Evolutionary conservation across 2,113 vertebrate species (phyloP).

Genomic region (Gnathonemus echidnorhynchus): DNA sequence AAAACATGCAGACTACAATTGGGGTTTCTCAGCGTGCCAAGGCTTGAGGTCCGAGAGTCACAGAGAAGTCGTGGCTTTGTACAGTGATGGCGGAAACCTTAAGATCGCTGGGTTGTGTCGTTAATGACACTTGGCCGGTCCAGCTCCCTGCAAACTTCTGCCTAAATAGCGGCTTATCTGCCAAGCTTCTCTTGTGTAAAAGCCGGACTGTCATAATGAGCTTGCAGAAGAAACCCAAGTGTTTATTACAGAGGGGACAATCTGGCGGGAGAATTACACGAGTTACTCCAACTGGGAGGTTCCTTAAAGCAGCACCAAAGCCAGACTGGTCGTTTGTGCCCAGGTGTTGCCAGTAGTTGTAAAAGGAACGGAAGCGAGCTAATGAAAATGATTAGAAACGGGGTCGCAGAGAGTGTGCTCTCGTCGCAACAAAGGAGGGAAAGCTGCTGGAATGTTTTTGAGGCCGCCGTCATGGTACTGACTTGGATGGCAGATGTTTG

Average conservation of each 20-base stretch:
- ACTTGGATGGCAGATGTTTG: neutral
- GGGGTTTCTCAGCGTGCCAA: neutral
- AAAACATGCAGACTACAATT: neutral
- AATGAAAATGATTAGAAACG: neutral
- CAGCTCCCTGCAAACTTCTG: neutral
- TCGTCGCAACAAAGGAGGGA: conserved; percentile 24
- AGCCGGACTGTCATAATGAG: too few relatives aligned
- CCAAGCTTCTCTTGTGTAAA: neutral
- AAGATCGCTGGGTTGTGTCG: neutral
- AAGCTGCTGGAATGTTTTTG: neutral
- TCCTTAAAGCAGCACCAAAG: neutral
- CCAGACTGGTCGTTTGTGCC: too few relatives aligned
- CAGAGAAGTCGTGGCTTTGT: neutral
- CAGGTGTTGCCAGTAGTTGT: neutral
- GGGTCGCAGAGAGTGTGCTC: neutral
- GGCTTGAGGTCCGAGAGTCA: neutral
- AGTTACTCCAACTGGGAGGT: neutral
- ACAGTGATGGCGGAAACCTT: neutral
- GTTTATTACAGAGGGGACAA: neutral
- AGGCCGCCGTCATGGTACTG: neutral
- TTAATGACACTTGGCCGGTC: neutral
- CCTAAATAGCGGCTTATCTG: neutral
- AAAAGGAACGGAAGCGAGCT: neutral
- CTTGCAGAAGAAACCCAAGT: neutral
- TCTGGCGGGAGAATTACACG: neutral